A percentile compares a stretch with the other conserved stretches of the same genome.
Evolutionary conservation across 2,888 invertebrate species (phyloP).

Genomic region (Siphonodentalium dalli): DNA sequence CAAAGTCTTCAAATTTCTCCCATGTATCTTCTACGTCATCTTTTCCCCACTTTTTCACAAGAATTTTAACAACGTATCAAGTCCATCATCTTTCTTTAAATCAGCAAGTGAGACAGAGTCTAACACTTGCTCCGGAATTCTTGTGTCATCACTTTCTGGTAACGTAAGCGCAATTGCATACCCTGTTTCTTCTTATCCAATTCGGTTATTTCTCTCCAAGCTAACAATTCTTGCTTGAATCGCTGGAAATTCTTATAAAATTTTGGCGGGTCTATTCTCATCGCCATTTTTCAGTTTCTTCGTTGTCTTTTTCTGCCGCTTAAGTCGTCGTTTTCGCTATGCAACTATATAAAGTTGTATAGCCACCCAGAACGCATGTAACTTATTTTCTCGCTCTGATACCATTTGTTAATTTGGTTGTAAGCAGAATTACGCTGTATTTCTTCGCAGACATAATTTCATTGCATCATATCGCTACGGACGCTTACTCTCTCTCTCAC

Average conservation of each 20-base stretch:
- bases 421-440: too few relatives aligned
- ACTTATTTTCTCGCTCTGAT: slow-evolving; percentile 12
- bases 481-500: too few relatives aligned
- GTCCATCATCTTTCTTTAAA: slow-evolving; percentile 27
- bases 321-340: too few relatives aligned
- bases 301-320: too few relatives aligned
- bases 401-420: slow-evolving; percentile 11
- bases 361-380: too few relatives aligned
- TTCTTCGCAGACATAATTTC: too few relatives aligned
- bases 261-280: slow-evolving; percentile 18
- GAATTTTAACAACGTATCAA: slow-evolving; percentile 23
- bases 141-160: slow-evolving; percentile 24
- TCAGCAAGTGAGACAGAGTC: slow-evolving; percentile 26
- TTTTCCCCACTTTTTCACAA: slow-evolving; percentile 31
- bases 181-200: slow-evolving; percentile 24
- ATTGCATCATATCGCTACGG: too few relatives aligned
- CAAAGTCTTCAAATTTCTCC: slow-evolving; percentile 31
- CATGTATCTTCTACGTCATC: slow-evolving; percentile 33
- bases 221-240: slow-evolving; percentile 30
- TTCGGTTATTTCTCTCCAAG: slow-evolving; percentile 29
- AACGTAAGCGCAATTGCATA: slow-evolving; percentile 29
- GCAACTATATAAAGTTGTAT: too few relatives aligned
- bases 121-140: slow-evolving; percentile 31
- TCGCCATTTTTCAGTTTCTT: neutral
- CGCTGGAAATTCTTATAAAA: slow-evolving; percentile 21